A percentile compares a stretch with the other conserved stretches of the same genome.
Conservation (phyloP, 2,797 vertebrate species). For the Podarcis siculus region DNA sequence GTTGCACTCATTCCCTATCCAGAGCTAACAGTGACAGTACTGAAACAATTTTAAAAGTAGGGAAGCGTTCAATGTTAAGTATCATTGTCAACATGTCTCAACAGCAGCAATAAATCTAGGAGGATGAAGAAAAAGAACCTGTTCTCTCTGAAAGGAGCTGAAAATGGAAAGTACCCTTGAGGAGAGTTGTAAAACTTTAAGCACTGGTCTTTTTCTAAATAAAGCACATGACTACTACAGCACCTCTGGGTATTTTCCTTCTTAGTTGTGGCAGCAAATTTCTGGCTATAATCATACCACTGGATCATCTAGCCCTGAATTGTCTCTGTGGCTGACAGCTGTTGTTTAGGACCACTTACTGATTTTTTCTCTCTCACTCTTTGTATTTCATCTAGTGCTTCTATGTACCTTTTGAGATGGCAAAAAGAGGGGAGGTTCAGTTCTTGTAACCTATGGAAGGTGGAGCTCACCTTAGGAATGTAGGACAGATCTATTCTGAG, state of each 20-base stretch:
- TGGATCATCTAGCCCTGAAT: background rate
- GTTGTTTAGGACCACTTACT: background rate
- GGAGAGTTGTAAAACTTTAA: background rate
- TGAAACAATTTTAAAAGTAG: background rate
- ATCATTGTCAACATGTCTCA: background rate
- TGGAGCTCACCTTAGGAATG: too few relatives aligned
- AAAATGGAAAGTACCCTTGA: background rate
- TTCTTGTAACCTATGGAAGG: too few relatives aligned
- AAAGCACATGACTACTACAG: background rate
- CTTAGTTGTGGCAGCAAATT: too few relatives aligned
- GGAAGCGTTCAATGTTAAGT: background rate
- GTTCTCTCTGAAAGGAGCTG: background rate
- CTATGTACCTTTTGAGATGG: too few relatives aligned
- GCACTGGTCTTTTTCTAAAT: background rate
- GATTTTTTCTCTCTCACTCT: background rate
- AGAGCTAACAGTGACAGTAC: background rate
- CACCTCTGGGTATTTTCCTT: background rate
- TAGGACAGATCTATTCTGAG: too few relatives aligned
- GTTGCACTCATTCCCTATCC: background rate
- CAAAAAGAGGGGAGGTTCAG: too few relatives aligned
- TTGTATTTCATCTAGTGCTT: too few relatives aligned
- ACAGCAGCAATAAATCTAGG: background rate
- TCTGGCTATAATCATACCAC: background rate
- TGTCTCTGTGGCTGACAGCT: too few relatives aligned
- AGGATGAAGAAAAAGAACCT: background rate